Evolutionary conservation across 1,140 invertebrate species (phyloP).

Genomic region (Solen grandis): DNA sequence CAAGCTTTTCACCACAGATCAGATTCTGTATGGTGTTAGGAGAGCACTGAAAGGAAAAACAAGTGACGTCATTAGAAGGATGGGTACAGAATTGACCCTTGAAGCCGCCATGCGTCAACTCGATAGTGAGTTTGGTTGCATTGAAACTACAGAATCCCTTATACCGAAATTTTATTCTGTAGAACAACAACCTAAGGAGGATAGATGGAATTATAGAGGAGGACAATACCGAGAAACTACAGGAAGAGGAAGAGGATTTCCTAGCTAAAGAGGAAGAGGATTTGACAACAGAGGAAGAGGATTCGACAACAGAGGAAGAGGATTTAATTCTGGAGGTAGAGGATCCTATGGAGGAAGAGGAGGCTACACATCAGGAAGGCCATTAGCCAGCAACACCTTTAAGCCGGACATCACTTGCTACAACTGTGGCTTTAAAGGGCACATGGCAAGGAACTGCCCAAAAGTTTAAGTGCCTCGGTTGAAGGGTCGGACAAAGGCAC

Average conservation of each 20-base stretch:
- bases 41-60: slow-evolving; percentile 5
- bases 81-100: neutral
- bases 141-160: neutral
- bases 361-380: no score
- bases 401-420: no score
- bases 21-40: slow-evolving; percentile 20
- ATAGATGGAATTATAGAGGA: no score
- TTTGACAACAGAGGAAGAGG: no score
- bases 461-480: slow-evolving; percentile 12
- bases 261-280: no score
- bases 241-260: no score
- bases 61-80: neutral
- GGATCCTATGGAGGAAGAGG: no score
- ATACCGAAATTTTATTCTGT: neutral
- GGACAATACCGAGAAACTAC: no score
- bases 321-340: no score
- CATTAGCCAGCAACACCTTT: no score
- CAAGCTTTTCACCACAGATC: slow-evolving; percentile 1
- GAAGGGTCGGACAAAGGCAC: slow-evolving; percentile 3
- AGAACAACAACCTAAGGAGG: neutral
- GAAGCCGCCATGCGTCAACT: neutral
- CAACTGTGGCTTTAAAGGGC: no score
- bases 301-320: no score
- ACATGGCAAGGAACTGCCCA: slow-evolving; percentile 25
- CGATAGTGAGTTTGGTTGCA: neutral